Evolutionary conservation across 2,888 invertebrate species (phyloP), one percentile per base, ranked within the genome.

Genomic region (Liopterus haemorrhoidalis): DNA sequence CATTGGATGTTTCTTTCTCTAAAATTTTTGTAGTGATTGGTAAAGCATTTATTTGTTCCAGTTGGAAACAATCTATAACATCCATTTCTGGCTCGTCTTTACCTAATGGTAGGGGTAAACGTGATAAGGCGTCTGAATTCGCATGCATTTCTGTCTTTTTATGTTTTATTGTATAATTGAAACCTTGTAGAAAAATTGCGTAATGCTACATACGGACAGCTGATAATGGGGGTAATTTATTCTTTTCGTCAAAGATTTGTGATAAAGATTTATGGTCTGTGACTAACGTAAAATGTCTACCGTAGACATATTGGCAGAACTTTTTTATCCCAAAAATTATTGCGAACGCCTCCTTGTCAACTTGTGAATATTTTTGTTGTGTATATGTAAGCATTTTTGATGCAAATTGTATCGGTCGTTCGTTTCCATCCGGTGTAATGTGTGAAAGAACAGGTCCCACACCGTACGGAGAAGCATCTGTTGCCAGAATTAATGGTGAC

Each of bases 291-390:
- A 70, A 70, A 3, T 54, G 49, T 2, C 61, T 47, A 3, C 66
- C 68, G 49, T 56, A 62, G 4, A 69, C 16, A 50, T 64, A 70
- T 8, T 62, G 55, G 44, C 64, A 58, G 51, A 70, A 70, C 50
- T 59, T 59, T 16, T 56, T 53, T 2, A 68, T 54, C 1, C 59
- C 64, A 45, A 53, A 69, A 12, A 64, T 50, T 4, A 68, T 53
- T 3, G 60, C 59, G 11, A 63, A 54, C 1, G 62, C 65, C 52
- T 60, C 57, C 6, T 52, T 49, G 28, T 59, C 57, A 5, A 57
- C 41, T 40, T 57, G 54, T n/a, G 45, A 61, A 49, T 61, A 59
- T 22, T 50, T 49, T 44, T 54, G 54, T 37, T 66, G 54, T 2
- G 54, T 54, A 35, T 38, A 54, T 47, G 30, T 57, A 41, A 58